Conservation (phyloP, 2,888 invertebrate genomes). For the Deladenus siricidicola region DNA sequence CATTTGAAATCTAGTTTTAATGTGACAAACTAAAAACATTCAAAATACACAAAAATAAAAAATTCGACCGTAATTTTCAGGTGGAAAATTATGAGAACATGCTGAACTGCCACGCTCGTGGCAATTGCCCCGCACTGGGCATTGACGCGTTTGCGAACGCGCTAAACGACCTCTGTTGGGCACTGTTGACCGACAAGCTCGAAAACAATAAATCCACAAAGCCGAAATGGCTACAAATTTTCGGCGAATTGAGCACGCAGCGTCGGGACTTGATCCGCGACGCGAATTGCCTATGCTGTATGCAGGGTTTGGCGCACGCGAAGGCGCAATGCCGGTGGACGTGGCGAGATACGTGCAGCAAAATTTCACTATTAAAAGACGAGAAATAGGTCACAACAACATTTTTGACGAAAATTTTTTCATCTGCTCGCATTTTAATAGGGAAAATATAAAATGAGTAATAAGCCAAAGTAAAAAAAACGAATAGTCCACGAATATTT, state of each 20-base stretch:
- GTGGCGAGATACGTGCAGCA: constrained; percentile 31
- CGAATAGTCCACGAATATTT: too few relatives aligned
- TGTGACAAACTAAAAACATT: too few relatives aligned
- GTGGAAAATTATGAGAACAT: constrained; percentile 22
- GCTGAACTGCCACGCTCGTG: constrained; percentile 12
- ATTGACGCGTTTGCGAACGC: constrained; percentile 9
- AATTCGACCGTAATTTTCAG: constrained; percentile 17
- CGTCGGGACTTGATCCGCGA: constrained; percentile 8
- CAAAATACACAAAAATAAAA: background rate
- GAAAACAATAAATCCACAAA: background rate
- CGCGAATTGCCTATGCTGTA: constrained; percentile 28
- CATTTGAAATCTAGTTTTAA: too few relatives aligned
- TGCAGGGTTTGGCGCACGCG: constrained; percentile 16
- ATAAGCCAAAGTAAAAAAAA: too few relatives aligned
- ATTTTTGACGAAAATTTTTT: too few relatives aligned
- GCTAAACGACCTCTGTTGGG: constrained; percentile 30
- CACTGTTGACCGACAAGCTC: constrained; percentile 19
- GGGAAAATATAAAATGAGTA: too few relatives aligned
- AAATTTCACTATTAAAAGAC: constrained; percentile 11
- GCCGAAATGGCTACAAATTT: constrained; percentile 19
- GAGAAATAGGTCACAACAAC: too few relatives aligned
- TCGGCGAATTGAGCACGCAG: constrained; percentile 11
- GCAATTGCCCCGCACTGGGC: constrained; percentile 10
- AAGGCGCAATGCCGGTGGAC: constrained; percentile 33
- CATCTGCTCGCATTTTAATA: too few relatives aligned